Evolutionary conservation across 2,888 invertebrate genomes (phyloP), one percentile per base, ranked within the genome.

Genomic region (Ametastegia equiseti): DNA sequence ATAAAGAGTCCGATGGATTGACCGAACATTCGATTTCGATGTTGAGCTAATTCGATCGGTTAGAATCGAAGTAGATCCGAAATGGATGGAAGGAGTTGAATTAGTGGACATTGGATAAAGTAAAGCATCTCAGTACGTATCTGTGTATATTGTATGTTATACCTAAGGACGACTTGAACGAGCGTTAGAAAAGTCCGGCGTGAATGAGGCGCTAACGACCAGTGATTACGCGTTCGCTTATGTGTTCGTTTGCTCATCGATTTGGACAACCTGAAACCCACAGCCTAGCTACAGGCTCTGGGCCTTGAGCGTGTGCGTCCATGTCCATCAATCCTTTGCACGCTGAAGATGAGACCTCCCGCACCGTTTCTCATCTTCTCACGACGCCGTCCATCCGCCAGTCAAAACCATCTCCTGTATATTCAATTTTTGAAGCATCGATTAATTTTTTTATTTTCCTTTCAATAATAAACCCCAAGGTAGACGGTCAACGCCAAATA

Each of bases 291-390:
- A 6, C 54, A 54, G 54, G 54, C 4, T 6, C 6, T 67, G 67
- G 65, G 15, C n/a, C 85, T 86, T 87, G 84, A 82, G 78, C 83
- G 86, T 86, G 85, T 86, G 86, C 86, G 87, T 87, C 86, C 86
- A 88, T 87, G 88, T 90, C 89, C 90, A 90, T 91, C 90, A 91
- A 90, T 91, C 89, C 87, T 87, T 83, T 79, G 80, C 75, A 30
- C 80, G n/a, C n/a, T 81, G 84, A 87, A 84, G 83, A 86, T 57
- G 82, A 83, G 90, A 90, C 90, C 91, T 90, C 90, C 90, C 90
- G 89, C 90, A 87, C 90, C 86, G 91, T 87, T 89, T 88, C 89
- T 90, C 90, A 89, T 90, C 89, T 89, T 88, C 89, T 89, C 88
- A 85, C 88, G 63, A 60, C 57, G 15, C 13, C 78, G 78, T 27